Base-by-base conservation (phyloP, 1,140 invertebrate species). In the Euura saliciscinereae region DNA sequence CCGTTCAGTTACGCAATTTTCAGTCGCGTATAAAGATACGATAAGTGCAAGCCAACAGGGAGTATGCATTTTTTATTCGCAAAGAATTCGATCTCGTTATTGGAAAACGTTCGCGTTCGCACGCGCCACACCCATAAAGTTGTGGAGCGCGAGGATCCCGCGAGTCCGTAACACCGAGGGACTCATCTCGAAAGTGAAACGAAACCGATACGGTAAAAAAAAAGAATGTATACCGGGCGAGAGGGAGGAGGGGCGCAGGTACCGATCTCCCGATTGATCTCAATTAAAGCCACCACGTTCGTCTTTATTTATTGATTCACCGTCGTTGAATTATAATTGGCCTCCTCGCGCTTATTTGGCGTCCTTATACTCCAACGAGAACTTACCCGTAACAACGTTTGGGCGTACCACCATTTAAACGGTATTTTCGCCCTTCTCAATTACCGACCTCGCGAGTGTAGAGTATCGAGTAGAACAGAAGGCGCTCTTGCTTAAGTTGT, bases 131-230 rank as follows among this genome's bases (percentile, higher is more conserved):
- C 51, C 51, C 51, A 59, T 8, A 11, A 59, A 79, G 75, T 73
- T 74, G 72, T 11, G 51, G 51, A 59, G 10, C 51, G 51, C 51
- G 51, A 59, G 51, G 51, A 8, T n/a, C 10, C 51, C 51, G 51
- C 13, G 28, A 28, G 28, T 28, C 28, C 28, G 28, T 1, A 28
- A 28, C 28, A 77, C 78, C 79, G 80, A 28, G 66, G 75, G 28
- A 28, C 82, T 85, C 82, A 83, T 85, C 84, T 81, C 84, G 85
- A 87, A 87, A 87, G 86, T 87, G 82, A 86, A 86, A 87, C 86
- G 84, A 81, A 84, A 83, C 84, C 51, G 2, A n/a, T 59, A 59
- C 51, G 51, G 3, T 8, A 59, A 59, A 59, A n/a, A n/a, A 59
- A 59, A 59, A 59, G 10, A 59, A 59, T 59, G 51, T 59, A 59